A percentile compares a stretch with the other conserved stretches of the same genome.
These are phyloP conservation scores for Cirrhinus molitorella DNA, from an alignment of 2,797 vertebrate species.

Conservation along the genomic window DNA sequence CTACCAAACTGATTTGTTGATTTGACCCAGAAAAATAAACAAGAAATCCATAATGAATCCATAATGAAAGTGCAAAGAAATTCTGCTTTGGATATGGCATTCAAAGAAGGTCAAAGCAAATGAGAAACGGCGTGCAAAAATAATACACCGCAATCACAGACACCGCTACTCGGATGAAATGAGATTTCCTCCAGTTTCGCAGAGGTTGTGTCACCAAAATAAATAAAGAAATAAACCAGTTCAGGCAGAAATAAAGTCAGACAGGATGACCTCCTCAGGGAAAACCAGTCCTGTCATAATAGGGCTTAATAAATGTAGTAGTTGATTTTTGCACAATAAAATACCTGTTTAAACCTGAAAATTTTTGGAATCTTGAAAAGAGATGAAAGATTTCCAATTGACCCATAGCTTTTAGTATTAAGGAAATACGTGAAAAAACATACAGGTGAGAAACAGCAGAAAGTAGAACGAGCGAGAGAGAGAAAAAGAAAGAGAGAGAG, in stretches of 20 bases:
- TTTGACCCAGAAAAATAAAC: not conserved
- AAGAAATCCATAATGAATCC: not conserved
- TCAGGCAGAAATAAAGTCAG: slow-evolving; percentile 10
- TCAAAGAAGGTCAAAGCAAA: slow-evolving; percentile 31
- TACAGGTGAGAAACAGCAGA: slow-evolving; percentile 32
- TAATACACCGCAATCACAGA: slow-evolving; percentile 9
- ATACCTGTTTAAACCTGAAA: not conserved
- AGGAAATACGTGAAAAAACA: not conserved
- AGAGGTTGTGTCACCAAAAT: not conserved
- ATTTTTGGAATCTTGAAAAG: not conserved
- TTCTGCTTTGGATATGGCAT: not conserved
- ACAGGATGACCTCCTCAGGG: not conserved
- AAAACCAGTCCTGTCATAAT: not conserved
- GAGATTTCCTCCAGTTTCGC: slow-evolving; percentile 6
- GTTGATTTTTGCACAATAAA: not conserved
- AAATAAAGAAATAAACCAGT: slow-evolving; percentile 1
- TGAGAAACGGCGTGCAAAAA: slow-evolving; percentile 19
- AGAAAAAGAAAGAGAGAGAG: slow-evolving; percentile 19
- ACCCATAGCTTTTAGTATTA: not conserved
- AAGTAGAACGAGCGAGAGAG: slow-evolving; percentile 1
- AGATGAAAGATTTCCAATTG: slow-evolving; percentile 13
- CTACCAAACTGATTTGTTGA: not conserved
- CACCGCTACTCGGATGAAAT: not conserved
- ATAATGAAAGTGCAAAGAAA: slow-evolving; percentile 1
- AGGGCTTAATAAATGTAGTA: not conserved